These are phyloP conservation scores for Nasonia vitripennis DNA, from an alignment of 1,140 invertebrate genomes.

Conservation along the genomic window DNA sequence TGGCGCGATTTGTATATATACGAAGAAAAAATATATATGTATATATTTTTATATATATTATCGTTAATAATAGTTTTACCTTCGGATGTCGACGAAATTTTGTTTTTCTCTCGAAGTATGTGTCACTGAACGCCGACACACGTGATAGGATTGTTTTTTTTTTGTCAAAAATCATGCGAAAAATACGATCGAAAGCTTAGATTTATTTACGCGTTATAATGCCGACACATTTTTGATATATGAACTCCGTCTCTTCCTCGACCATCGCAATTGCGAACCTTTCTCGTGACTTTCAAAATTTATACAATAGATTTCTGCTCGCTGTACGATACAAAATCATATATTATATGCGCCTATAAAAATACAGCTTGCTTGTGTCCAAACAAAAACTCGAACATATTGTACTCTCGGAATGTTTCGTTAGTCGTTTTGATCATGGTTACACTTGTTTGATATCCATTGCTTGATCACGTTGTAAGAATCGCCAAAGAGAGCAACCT, in stretches of 20 bases:
- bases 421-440: constrained; percentile 17
- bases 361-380: neutral
- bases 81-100: constrained; percentile 6
- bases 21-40: neutral
- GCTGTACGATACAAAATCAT: neutral
- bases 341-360: neutral
- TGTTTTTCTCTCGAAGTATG: neutral
- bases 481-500: constrained; percentile 19
- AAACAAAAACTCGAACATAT: neutral
- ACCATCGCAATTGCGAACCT: neutral
- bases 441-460: neutral
- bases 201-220: constrained; percentile 9
- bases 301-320: neutral
- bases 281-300: neutral
- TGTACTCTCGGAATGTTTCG: constrained; percentile 42
- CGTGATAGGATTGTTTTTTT: neutral
- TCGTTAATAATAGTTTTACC: neutral
- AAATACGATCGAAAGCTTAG: neutral
- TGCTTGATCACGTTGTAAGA: neutral
- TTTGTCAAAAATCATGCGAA: neutral
- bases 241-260: constrained; percentile 2
- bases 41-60: constrained; percentile 8
- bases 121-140: neutral
- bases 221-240: constrained; percentile 17
- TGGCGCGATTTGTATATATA: constrained; percentile 1